These are phyloP conservation scores for Podotricha telesiphe DNA, from an alignment of 2,888 invertebrate species.

Conservation along the genomic window DNA sequence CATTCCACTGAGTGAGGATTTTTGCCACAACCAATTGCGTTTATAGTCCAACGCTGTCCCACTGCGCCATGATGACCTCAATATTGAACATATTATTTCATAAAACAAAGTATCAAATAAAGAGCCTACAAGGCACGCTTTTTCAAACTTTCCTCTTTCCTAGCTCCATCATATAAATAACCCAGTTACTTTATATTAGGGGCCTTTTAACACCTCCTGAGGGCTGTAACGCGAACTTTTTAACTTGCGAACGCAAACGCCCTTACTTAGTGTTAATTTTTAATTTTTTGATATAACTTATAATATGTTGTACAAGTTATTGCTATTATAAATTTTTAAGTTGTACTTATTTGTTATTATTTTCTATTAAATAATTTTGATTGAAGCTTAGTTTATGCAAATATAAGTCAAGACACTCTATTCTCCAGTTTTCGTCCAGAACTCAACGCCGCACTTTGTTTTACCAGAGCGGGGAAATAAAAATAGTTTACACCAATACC, in stretches of 20 bases:
- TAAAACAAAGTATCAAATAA: neutral
- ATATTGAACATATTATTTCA: neutral
- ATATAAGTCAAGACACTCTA: no score
- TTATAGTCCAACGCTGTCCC: no score
- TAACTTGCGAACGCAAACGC: neutral
- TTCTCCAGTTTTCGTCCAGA: no score
- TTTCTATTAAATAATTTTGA: no score
- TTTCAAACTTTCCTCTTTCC: slow-evolving; percentile 24
- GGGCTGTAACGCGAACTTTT: slow-evolving; percentile 17
- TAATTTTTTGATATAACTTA: slow-evolving; percentile 20
- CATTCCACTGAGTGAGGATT: no score
- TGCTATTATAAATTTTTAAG: no score
- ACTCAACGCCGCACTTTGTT: no score
- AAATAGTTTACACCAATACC: no score
- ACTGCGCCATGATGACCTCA: no score
- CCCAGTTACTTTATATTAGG: slow-evolving; percentile 18
- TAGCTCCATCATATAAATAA: slow-evolving; percentile 24
- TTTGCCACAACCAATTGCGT: no score
- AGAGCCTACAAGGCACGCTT: slow-evolving; percentile 1
- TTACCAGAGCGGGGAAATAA: no score
- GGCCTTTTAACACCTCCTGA: slow-evolving; percentile 22
- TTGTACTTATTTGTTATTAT: neutral
- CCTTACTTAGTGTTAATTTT: slow-evolving; percentile 25
- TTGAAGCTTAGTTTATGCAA: no score
- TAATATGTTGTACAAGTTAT: neutral